Conservation (phyloP, 2,113 vertebrate species). For the Promerops cafer region DNA sequence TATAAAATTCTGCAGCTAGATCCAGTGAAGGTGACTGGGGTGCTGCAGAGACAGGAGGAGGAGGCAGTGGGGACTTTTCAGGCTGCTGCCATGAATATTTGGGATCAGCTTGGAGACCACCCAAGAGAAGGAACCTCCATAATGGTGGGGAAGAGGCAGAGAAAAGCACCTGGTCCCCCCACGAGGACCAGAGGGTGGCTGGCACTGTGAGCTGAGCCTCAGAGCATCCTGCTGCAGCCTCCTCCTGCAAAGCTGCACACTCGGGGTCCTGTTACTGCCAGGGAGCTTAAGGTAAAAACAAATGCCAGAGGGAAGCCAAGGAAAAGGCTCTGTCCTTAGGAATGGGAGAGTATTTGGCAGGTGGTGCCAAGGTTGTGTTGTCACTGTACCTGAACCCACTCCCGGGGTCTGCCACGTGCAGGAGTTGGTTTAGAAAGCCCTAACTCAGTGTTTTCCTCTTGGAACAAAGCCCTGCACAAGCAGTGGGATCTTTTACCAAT, state of each 20-base stretch:
- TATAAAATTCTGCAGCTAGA: background rate
- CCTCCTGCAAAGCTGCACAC: background rate
- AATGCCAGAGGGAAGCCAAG: background rate
- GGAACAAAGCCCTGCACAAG: background rate
- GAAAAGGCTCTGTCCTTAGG: background rate
- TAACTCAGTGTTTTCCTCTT: fast-evolving
- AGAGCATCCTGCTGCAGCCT: background rate
- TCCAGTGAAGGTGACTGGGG: background rate
- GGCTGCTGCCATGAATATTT: background rate
- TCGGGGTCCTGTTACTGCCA: fast-evolving
- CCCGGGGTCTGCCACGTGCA: background rate
- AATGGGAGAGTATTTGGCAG: background rate
- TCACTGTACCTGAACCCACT: background rate
- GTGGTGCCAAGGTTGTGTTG: background rate
- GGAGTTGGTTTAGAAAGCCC: background rate
- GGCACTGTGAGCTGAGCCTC: background rate
- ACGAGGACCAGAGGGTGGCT: background rate
- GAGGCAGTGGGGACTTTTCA: background rate
- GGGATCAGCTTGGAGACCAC: background rate
- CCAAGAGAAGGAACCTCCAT: background rate
- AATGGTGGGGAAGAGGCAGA: fast-evolving
- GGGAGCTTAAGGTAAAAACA: background rate
- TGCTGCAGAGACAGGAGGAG: background rate
- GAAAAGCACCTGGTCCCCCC: fast-evolving
- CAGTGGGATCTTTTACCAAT: background rate